Percentiles rank a stretch among this genome's conserved stretches.
These are phyloP conservation scores for Orientallactaga sibirica DNA, from an alignment of 2,797 vertebrate species.

Conservation along the genomic window DNA sequence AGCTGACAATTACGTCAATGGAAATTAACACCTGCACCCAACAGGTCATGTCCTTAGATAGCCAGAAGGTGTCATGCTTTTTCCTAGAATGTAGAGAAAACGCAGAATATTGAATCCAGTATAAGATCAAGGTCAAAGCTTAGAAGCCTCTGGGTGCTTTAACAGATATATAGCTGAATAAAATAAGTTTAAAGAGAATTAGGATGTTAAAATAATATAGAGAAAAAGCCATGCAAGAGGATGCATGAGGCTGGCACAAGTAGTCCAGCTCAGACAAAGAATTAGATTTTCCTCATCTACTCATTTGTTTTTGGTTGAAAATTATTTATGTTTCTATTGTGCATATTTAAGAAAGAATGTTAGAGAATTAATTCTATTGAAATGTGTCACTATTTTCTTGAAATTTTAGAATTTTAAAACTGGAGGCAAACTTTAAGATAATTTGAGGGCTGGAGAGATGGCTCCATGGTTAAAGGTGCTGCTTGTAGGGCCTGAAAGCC, in stretches of 20 bases:
- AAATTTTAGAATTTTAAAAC: slow-evolving; percentile 46
- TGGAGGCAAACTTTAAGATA: neutral
- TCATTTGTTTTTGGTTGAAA: neutral
- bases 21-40: neutral
- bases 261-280: neutral
- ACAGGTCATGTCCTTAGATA: neutral
- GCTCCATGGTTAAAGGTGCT: no score
- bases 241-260: neutral
- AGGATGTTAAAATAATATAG: neutral
- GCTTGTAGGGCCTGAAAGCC: no score
- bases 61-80: neutral
- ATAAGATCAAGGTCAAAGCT: neutral
- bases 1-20: neutral
- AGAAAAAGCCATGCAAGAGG: neutral
- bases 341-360: neutral
- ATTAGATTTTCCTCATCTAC: neutral
- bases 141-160: neutral
- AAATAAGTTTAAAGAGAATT: slow-evolving; percentile 4
- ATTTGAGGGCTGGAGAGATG: no score
- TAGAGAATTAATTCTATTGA: neutral
- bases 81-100: neutral
- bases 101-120: neutral
- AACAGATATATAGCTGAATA: neutral
- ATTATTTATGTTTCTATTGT: neutral
- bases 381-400: neutral